Base-by-base conservation (phyloP, 2,797 vertebrate species). In the Cetoscarus ocellatus region DNA sequence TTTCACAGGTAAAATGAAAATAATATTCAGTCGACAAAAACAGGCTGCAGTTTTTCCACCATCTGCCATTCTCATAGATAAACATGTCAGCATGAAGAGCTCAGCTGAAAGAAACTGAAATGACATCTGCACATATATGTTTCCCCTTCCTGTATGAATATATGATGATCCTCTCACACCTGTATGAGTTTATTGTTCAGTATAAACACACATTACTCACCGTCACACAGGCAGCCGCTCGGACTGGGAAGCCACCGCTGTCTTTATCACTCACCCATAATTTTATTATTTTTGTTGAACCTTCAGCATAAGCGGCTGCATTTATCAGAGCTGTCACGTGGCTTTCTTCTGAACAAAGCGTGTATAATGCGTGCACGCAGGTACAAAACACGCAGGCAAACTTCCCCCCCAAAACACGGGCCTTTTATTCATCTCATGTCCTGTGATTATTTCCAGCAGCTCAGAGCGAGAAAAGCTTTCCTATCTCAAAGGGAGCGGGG, bases 391-490 rank as follows among this genome's bases (percentile, higher is more conserved):
- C 61, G 60, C 49, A 49, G 12, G 53, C 57, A 90, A 86, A 85
- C 61, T 57, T 84, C 47, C 47, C 14, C 47, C 47, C 14, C 63
- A 83, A 74, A 87, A 86, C 59, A 73, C 72, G 34, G 19, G 35
- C 38, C 62, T 79, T 78, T 85, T 62, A 86, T 90, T 90, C 85
- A 82, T 80, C 78, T 87, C 66, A 67, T 86, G 84, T 82, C 59
- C 78, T 78, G 68, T 81, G 88, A 90, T 91, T 89, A 91, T 90
- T 87, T 91, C 77, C 79, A 85, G 79, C 83, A 81, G 81, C 89
- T 86, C 75, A 79, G 77, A 68, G 69, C 19, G 39, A 72, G 61
- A 69, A 70, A 82, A 70, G 77, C 77, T 85, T 72, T 72, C 38
- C 70, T 85, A 88, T 89, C 76, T 91, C 70, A 89, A 89, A 88